Base-by-base conservation (phyloP, 2,113 vertebrate species). In the Sceloporus tristichus region DNA sequence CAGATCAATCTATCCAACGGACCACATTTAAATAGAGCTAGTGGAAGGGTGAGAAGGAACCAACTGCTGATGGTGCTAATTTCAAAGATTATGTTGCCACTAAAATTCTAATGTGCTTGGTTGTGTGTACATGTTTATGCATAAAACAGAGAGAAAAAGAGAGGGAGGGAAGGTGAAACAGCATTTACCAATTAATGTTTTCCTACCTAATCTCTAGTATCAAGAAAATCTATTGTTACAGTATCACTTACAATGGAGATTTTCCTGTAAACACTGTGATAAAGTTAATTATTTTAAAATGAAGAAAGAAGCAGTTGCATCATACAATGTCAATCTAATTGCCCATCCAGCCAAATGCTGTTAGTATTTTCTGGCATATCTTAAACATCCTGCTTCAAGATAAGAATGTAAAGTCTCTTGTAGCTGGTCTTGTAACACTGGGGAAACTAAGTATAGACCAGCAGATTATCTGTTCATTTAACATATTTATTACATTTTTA, bases 1-100 rank as follows among this genome's bases (percentile, higher is more conserved):
- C n/a, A n/a, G 91, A 97, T 98, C 97, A 96, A 97, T 97, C 96
- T 90, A 80, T 88, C 85, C 91, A 90, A 89, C 66, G 91, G 56
- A 85, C 83, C 90, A 85, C 53, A 90, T 89, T 94, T 90, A 94
- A 89, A 92, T 62, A 87, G 86, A 89, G 85, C 4, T 62, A 62
- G 59, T 62, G 11, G 59, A 6, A 68, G 1, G 81, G 88, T 77
- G 83, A 77, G 23, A 62, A 74, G 42, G 65, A 40, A 68, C 76
- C 92, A 93, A 95, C 76, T 86, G 94, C 94, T 95, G 95, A 95
- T 59, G 77, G 23, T 76, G 84, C 80, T 90, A 88, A 86, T 89
- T 4, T 90, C 5, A 4, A 91, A 71, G 86, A 87, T 82, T 68
- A 68, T 65, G 90, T 87, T 75, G 90, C 85, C 90, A 89, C 62